Conservation (phyloP, 2,113 vertebrate species). For the Cochlearius cochlearius region DNA sequence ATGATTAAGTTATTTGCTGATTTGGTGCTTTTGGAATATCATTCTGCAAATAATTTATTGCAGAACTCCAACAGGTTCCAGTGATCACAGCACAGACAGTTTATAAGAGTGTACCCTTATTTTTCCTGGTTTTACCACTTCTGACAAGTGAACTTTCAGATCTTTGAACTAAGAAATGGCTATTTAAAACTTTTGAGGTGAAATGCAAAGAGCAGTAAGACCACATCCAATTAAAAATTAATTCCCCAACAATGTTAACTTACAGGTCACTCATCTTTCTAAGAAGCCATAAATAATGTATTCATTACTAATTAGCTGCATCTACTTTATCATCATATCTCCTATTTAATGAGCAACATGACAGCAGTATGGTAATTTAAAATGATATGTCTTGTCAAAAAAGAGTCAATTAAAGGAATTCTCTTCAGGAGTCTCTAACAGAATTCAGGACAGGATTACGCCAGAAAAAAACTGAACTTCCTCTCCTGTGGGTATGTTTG, state of each 20-base stretch:
- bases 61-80: not conserved
- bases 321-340: conserved; percentile 24
- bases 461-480: not conserved
- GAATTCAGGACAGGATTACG: not conserved
- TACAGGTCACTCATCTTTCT: conserved; percentile 53
- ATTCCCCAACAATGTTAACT: conserved; percentile 52
- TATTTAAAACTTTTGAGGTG: not conserved
- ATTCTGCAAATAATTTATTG: not conserved
- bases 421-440: not conserved
- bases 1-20: not conserved
- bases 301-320: conserved; percentile 66
- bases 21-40: not conserved
- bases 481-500: not conserved
- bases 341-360: conserved; percentile 51
- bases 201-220: conserved; percentile 18
- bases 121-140: not conserved
- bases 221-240: conserved; percentile 67
- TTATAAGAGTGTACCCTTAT: not conserved
- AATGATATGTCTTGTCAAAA: not conserved
- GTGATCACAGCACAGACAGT: not conserved
- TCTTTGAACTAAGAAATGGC: not conserved
- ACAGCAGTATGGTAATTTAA: conserved; percentile 27
- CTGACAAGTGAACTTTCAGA: not conserved
- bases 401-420: conserved; percentile 23
- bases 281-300: conserved; percentile 68